Evolutionary conservation across 2,113 vertebrate species (phyloP), one percentile per base, ranked within the genome.

Genomic region (Corvus cornix): DNA sequence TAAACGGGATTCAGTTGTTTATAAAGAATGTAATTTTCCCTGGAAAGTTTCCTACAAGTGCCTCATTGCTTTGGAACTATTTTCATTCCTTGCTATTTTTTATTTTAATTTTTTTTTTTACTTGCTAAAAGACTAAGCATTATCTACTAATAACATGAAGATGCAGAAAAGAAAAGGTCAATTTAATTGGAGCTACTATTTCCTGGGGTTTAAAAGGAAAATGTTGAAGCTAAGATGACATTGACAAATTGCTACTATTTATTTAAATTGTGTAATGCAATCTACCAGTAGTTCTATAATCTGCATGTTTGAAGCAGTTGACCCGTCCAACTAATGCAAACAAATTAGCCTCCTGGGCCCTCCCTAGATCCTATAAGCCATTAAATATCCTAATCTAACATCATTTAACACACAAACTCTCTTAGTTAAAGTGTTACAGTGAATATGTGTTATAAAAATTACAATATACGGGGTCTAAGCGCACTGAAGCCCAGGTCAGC

Each of bases 231-330:
- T 98, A 98, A 98, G 97, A 97, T 99, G 98, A 99, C 98, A 99
- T 98, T 99, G 99, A 99, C 98, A 99, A 99, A 99, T 99, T 99
- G 98, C 98, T 98, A 98, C 98, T 98, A 98, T 99, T 99, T 99
- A 99, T 99, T 99, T 99, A 99, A 99, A 99, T 99, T 96, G 97
- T 98, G 98, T 98, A 99, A 99, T 96, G 97, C 96, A 99, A 99
- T 99, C 98, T 98, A 97, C 97, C 96, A 97, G 97, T 98, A 98
- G 98, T 98, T 98, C 98, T 98, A 98, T 98, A 98, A 98, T 98
- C 98, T 98, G 98, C 98, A 98, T 98, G 98, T 98, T 98, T 98
- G 97, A 98, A 98, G 97, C 96, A 97, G 97, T 98, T 99, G 98
- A 99, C 98, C 98, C 96, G 41, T 97, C 97, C 98, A 98, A 98